Conservation (phyloP, 2,888 invertebrate species). For the Ectemnius continuus region DNA sequence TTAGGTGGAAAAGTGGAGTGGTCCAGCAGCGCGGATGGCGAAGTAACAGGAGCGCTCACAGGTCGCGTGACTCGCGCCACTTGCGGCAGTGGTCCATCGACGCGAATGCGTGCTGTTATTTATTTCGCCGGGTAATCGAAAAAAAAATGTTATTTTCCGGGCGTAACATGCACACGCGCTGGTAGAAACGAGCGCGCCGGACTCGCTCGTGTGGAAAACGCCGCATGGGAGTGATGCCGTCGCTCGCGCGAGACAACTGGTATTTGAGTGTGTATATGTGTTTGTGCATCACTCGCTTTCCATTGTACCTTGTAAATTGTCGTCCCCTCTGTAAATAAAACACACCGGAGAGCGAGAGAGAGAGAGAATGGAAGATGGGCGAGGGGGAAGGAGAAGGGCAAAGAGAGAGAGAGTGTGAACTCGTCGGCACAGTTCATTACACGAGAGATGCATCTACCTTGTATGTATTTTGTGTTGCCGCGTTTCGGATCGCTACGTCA, state of each 20-base stretch:
- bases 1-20: too few relatives aligned
- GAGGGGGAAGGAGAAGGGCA: too few relatives aligned
- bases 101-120: slow-evolving; percentile 23
- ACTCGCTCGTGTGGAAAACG: slow-evolving; percentile 7
- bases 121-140: slow-evolving; percentile 11
- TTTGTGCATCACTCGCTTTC: background rate
- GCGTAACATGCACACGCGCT: slow-evolving; percentile 7
- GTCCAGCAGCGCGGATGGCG: too few relatives aligned
- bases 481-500: too few relatives aligned
- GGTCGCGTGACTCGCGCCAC: slow-evolving; percentile 20
- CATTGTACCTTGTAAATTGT: slow-evolving; percentile 1
- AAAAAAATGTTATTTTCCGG: slow-evolving; percentile 11
- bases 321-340: background rate
- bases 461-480: too few relatives aligned
- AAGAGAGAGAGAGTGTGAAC: background rate
- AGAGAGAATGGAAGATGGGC: background rate
- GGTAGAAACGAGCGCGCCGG: background rate
- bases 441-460: background rate
- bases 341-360: background rate
- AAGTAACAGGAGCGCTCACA: too few relatives aligned
- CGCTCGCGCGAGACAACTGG: too few relatives aligned
- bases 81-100: slow-evolving; percentile 21
- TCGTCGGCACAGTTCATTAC: background rate
- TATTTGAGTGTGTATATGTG: too few relatives aligned
- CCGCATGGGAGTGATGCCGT: background rate